Evolutionary conservation across 1,140 invertebrate species (phyloP).

Genomic region (Drosophila fuyamai): DNA sequence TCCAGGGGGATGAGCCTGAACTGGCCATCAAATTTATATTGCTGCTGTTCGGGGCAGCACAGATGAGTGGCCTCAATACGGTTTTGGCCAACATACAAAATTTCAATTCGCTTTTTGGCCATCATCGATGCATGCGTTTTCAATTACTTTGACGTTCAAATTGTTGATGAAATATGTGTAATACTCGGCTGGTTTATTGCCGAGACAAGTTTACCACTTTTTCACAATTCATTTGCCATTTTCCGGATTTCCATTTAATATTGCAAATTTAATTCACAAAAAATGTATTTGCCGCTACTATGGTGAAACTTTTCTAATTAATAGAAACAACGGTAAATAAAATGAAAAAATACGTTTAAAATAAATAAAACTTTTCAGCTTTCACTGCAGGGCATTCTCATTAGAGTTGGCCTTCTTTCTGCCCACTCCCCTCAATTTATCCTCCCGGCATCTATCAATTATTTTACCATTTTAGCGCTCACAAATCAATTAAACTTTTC

Average conservation of each 20-base stretch:
- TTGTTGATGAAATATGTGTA: slow-evolving; percentile 58
- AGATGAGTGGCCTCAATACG: slow-evolving; percentile 49
- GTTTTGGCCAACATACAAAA: slow-evolving; percentile 37
- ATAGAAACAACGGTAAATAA: slow-evolving; percentile 31
- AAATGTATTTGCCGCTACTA: slow-evolving; percentile 15
- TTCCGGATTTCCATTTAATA: slow-evolving; percentile 38
- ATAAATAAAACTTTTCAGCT: slow-evolving; percentile 53
- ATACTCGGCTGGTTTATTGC: slow-evolving; percentile 21
- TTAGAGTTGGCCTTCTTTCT: slow-evolving; percentile 34
- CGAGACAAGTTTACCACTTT: slow-evolving; percentile 43
- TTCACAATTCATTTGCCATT: slow-evolving; percentile 37
- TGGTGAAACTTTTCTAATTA: slow-evolving; percentile 71
- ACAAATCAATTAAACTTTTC: slow-evolving; percentile 79
- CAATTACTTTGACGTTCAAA: slow-evolving; percentile 56
- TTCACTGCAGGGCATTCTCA: slow-evolving; percentile 57
- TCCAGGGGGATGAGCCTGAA: background rate
- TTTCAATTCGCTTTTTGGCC: slow-evolving; percentile 51
- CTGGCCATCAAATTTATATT: slow-evolving; percentile 52
- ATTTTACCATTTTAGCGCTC: slow-evolving; percentile 66
- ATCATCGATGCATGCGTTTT: slow-evolving; percentile 61
- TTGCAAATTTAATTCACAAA: slow-evolving; percentile 61
- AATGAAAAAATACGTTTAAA: slow-evolving; percentile 39
- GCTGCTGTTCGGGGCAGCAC: slow-evolving; percentile 37
- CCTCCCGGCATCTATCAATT: slow-evolving; percentile 66
- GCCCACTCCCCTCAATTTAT: slow-evolving; percentile 2